These are phyloP conservation scores for Amblyjoppa proteus DNA, from an alignment of 2,888 invertebrate species.

Conservation along the genomic window DNA sequence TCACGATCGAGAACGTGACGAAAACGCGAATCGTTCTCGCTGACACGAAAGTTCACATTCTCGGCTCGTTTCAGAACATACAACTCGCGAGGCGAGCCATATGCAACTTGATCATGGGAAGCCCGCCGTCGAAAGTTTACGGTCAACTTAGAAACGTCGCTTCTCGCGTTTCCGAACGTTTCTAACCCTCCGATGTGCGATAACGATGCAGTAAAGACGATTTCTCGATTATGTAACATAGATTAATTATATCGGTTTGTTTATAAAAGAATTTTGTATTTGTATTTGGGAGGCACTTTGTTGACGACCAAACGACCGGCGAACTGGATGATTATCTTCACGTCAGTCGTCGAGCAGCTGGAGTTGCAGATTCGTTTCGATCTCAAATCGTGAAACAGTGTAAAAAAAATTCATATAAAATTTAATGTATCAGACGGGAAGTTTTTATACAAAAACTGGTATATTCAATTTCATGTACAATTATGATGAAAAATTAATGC, in stretches of 20 bases:
- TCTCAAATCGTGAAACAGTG: constrained; percentile 92
- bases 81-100: constrained; percentile 97
- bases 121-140: constrained; percentile 99
- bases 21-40: constrained; percentile 99
- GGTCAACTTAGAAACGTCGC: constrained; percentile 96
- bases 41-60: constrained; percentile 97
- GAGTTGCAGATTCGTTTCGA: constrained; percentile 98
- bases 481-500: too few relatives aligned
- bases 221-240: constrained; percentile 63
- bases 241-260: constrained; percentile 55
- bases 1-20: constrained; percentile 99
- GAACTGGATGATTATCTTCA: constrained; percentile 98
- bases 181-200: constrained; percentile 86
- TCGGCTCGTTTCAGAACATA: constrained; percentile 99
- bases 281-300: constrained; percentile 96
- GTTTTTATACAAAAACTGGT: too few relatives aligned
- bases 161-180: constrained; percentile 92
- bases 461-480: too few relatives aligned
- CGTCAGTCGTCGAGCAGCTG: constrained; percentile 97
- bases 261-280: constrained; percentile 95
- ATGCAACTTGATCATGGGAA: constrained; percentile 98
- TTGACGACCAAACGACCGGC: constrained; percentile 84
- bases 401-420: too few relatives aligned
- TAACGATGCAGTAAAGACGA: constrained; percentile 68
- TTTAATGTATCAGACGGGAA: too few relatives aligned